These are phyloP conservation scores for Suncus etruscus DNA, from an alignment of 2,113 vertebrate genomes.

Conservation along the genomic window DNA sequence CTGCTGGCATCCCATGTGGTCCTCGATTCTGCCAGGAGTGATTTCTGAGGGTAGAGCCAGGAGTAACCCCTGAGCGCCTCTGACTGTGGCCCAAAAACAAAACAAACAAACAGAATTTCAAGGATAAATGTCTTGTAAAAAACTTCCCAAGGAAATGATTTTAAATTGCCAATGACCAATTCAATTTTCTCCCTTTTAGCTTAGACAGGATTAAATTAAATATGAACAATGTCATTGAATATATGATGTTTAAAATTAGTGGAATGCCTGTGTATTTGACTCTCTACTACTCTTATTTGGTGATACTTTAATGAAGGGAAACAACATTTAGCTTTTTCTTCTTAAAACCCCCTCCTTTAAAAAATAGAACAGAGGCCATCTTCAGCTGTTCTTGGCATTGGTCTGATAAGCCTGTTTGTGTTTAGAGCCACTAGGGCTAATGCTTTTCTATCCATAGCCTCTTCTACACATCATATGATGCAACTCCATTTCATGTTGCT, in stretches of 20 bases:
- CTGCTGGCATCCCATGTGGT: too few species aligned
- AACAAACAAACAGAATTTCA: too few species aligned
- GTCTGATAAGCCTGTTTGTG: too few species aligned
- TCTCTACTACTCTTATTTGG: constrained; percentile 33
- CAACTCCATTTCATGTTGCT: background rate
- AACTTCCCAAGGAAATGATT: background rate
- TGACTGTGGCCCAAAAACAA: too few species aligned
- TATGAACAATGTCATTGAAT: constrained; percentile 1
- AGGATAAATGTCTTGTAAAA: too few species aligned
- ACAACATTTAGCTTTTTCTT: background rate
- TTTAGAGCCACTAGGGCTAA: too few species aligned
- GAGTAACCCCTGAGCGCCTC: too few species aligned
- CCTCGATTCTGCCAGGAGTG: too few species aligned
- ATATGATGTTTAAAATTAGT: background rate
- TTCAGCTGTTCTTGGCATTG: too few species aligned
- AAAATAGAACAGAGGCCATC: too few species aligned
- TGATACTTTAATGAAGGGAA: constrained; percentile 51
- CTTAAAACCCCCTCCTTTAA: too few species aligned
- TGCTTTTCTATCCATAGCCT: background rate
- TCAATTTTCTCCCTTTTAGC: background rate
- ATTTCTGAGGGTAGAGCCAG: too few species aligned
- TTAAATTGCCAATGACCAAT: constrained; percentile 32
- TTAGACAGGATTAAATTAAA: background rate
- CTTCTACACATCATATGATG: background rate
- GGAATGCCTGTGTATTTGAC: background rate